Percentiles rank a stretch among this genome's conserved stretches.
Conservation (phyloP, 2,888 invertebrate species). For the Caenorhabditis doughertyi region DNA sequence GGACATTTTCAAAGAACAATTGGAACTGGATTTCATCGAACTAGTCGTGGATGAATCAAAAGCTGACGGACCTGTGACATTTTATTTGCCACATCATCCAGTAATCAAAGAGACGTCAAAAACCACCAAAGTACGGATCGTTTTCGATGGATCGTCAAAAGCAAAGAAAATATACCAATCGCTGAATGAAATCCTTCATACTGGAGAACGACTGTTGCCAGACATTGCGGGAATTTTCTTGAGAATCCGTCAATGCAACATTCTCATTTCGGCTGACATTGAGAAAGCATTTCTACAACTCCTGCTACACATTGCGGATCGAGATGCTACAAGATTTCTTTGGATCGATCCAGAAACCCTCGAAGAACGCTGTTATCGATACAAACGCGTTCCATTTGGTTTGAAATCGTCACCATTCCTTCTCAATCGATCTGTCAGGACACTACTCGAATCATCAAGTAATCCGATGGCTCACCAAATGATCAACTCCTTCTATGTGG, state of each 20-base stretch:
- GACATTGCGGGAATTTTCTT: constrained; percentile 58
- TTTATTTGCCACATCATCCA: constrained; percentile 2
- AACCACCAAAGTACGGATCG: background rate
- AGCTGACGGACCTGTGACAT: background rate
- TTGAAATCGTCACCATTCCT: constrained; percentile 58
- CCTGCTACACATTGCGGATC: constrained; percentile 47
- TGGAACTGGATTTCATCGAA: background rate
- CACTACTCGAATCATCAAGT: background rate
- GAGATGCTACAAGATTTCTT: constrained; percentile 66
- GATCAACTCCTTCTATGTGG: background rate
- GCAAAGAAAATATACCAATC: constrained; percentile 13
- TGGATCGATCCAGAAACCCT: constrained; percentile 28
- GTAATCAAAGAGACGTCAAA: constrained; percentile 1
- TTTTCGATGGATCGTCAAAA: constrained; percentile 50
- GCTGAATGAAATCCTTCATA: constrained; percentile 64
- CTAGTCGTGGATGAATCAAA: background rate
- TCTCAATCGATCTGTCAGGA: constrained; percentile 51
- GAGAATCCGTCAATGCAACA: constrained; percentile 37
- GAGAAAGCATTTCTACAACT: constrained; percentile 72
- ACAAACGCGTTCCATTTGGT: constrained; percentile 67
- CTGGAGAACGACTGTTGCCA: constrained; percentile 58
- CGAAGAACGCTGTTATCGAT: constrained; percentile 32
- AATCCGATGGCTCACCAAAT: background rate
- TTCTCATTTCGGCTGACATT: constrained; percentile 62
- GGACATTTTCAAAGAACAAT: background rate